Conservation (phyloP, 2,888 invertebrate genomes). For the Nebria salina region DNA sequence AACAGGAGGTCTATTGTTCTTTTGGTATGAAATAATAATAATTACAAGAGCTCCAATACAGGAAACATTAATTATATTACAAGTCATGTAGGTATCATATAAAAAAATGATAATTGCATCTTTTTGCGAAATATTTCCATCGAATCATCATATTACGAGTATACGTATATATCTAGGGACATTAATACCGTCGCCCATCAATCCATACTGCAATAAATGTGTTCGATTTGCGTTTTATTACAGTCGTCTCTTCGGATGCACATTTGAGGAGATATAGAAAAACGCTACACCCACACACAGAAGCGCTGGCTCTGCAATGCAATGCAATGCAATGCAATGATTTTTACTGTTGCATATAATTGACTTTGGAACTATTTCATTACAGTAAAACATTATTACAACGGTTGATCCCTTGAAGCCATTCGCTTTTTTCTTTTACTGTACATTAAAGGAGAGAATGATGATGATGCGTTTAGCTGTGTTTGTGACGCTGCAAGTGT, state of each 20-base stretch:
- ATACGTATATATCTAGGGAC: not conserved
- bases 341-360: slow-evolving; percentile 22
- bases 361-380: slow-evolving; percentile 37
- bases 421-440: slow-evolving; percentile 27
- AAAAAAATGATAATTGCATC: not conserved
- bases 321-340: not conserved
- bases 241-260: not conserved
- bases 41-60: not conserved
- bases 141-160: not conserved
- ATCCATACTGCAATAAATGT: slow-evolving; percentile 29
- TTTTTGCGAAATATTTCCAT: not conserved
- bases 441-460: slow-evolving; percentile 13
- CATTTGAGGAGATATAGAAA: not conserved
- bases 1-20: not conserved
- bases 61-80: not conserved
- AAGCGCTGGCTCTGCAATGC: not conserved
- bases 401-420: slow-evolving; percentile 18
- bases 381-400: slow-evolving; percentile 34
- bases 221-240: not conserved
- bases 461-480: not conserved
- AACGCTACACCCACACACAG: slow-evolving; percentile 21
- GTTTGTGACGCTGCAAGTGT: not conserved
- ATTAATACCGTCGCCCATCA: slow-evolving; percentile 23
- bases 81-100: not conserved
- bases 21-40: not conserved